Percentiles rank a stretch among this genome's conserved stretches.
phyloP scores from a whole-genome alignment of 2,888 invertebrate species.

The Drosophila fungiperda region DNA sequence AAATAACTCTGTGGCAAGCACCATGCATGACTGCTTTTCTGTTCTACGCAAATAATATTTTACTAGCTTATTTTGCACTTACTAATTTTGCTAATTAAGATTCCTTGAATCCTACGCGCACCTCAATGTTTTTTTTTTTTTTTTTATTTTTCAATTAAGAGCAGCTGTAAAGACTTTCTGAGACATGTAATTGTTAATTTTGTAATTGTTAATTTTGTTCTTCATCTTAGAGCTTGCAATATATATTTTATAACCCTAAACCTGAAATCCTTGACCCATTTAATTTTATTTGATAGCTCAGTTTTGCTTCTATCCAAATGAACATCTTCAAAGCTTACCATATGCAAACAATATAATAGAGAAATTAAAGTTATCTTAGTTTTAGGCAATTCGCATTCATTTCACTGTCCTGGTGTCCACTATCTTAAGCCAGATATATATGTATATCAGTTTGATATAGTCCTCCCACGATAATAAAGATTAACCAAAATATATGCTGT shows the following conservation, averaged over 20 bases:
- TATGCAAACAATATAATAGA: no score
- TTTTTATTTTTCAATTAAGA: no score
- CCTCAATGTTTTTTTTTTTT: no score
- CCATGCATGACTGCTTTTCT: not conserved
- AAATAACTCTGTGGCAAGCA: not conserved
- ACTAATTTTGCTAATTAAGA: no score
- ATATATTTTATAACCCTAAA: not conserved
- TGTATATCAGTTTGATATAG: not conserved
- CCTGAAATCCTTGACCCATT: not conserved
- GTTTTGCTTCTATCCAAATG: not conserved
- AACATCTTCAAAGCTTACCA: no score
- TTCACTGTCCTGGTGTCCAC: no score
- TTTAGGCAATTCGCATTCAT: no score
- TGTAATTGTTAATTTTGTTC: no score
- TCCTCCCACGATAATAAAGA: not conserved
- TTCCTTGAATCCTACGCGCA: not conserved
- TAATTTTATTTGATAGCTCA: not conserved
- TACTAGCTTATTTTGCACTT: not conserved
- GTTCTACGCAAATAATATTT: not conserved
- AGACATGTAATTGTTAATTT: no score
- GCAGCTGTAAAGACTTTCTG: no score
- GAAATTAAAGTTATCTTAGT: no score
- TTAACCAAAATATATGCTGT: not conserved
- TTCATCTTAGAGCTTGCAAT: not conserved
- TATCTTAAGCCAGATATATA: no score